These are phyloP conservation scores for Leucoma salicis DNA, from an alignment of 2,888 invertebrate species.

Conservation along the genomic window DNA sequence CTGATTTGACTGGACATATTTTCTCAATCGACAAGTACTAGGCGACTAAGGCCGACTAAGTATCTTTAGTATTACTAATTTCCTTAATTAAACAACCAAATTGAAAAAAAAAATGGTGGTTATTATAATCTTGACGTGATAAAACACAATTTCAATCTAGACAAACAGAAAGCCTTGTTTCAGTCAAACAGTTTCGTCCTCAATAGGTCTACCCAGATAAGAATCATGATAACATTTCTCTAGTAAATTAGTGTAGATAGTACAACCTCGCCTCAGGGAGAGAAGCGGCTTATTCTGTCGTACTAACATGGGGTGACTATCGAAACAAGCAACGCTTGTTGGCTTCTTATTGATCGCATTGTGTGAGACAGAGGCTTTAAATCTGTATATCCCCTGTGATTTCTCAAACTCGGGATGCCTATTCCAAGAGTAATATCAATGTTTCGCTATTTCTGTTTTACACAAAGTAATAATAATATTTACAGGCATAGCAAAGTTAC, in stretches of 20 bases:
- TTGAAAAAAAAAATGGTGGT: too few species aligned
- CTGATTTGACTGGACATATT: too few species aligned
- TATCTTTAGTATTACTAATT: too few species aligned
- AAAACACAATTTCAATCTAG: neutral
- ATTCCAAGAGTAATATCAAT: conserved; percentile 1
- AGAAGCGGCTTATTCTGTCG: conserved; percentile 42
- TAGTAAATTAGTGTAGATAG: conserved; percentile 54
- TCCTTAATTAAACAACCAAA: neutral
- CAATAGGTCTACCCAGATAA: conserved; percentile 24
- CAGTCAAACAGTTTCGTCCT: too few species aligned
- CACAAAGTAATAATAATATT: too few species aligned
- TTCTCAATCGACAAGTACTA: too few species aligned
- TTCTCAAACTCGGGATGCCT: conserved; percentile 21
- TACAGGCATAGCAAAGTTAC: too few species aligned
- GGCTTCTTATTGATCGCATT: conserved; percentile 50
- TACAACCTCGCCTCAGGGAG: conserved; percentile 37
- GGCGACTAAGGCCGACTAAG: too few species aligned
- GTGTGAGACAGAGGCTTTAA: conserved; percentile 44
- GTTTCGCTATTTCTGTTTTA: too few species aligned
- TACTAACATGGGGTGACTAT: conserved; percentile 48
- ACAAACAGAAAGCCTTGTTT: conserved; percentile 10
- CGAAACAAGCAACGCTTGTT: conserved; percentile 44
- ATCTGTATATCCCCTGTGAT: conserved; percentile 26
- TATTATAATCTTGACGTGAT: neutral
- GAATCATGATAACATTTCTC: conserved; percentile 25